Conservation (phyloP, 2,113 vertebrate species). For the Corydoras maculifer region DNA sequence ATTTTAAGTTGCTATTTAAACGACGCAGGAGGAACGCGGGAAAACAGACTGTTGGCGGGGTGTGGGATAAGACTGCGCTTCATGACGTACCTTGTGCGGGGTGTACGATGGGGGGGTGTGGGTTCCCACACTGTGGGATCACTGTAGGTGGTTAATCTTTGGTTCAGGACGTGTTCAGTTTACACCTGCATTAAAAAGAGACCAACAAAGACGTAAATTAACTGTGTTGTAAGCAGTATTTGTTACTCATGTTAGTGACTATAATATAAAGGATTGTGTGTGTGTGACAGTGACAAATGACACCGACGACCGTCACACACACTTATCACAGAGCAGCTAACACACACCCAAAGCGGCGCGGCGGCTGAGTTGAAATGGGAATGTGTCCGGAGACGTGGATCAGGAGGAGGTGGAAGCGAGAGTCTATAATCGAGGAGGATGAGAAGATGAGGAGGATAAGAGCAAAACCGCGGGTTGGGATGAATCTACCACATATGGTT, state of each 20-base stretch:
- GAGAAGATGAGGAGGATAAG: conserved; percentile 49
- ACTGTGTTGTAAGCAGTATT: conserved; percentile 19
- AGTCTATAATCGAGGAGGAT: conserved; percentile 57
- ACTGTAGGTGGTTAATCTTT: too few species aligned
- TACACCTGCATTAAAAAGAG: too few species aligned
- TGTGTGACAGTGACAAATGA: conserved; percentile 65
- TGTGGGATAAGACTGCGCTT: too few species aligned
- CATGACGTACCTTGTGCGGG: too few species aligned
- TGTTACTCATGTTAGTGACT: not conserved
- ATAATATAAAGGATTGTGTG: not conserved
- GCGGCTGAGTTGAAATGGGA: conserved; percentile 69
- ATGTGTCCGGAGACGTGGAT: conserved; percentile 60
- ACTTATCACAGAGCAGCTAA: conserved; percentile 69
- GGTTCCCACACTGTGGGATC: too few species aligned
- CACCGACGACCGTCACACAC: conserved; percentile 60
- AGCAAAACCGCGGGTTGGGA: conserved; percentile 50
- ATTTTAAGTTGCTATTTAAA: too few species aligned
- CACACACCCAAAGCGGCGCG: conserved; percentile 53
- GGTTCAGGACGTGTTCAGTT: too few species aligned
- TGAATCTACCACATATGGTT: conserved; percentile 28
- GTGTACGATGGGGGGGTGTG: too few species aligned
- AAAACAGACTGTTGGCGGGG: too few species aligned
- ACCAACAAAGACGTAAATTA: not conserved
- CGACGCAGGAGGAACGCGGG: too few species aligned
- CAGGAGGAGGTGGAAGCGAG: conserved; percentile 49